Percentiles rank a stretch among this genome's conserved stretches.
Conservation (phyloP, 2,797 vertebrate genomes). For the Margarornis squamiger region DNA sequence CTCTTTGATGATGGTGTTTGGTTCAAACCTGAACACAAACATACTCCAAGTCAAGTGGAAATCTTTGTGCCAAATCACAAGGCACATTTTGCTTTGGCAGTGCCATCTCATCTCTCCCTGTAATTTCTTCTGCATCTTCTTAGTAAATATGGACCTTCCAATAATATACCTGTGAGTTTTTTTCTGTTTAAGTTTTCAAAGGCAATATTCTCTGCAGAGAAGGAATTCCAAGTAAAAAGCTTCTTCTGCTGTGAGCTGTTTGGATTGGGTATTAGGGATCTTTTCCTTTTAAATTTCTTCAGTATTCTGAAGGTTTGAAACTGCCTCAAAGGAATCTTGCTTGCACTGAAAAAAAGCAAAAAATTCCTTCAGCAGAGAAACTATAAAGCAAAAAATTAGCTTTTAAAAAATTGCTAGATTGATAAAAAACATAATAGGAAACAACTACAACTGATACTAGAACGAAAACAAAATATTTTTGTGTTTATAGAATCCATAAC, state of each 20-base stretch:
- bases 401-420: not conserved
- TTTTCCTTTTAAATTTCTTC: not conserved
- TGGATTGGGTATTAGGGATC: not conserved
- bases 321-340: not conserved
- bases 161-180: not conserved
- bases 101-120: not conserved
- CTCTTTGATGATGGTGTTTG: not conserved
- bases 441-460: not conserved
- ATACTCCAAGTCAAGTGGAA: not conserved
- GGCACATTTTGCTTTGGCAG: not conserved
- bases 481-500: not conserved
- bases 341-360: not conserved
- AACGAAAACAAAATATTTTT: not conserved
- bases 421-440: not conserved
- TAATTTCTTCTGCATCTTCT: not conserved
- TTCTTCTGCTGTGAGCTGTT: not conserved
- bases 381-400: not conserved
- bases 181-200: not conserved
- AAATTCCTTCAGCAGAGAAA: not conserved
- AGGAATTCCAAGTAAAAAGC: not conserved
- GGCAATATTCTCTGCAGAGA: not conserved
- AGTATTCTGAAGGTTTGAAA: not conserved
- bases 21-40: not conserved
- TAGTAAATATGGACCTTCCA: not conserved
- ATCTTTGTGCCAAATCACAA: not conserved